phyloP scores from a whole-genome alignment of 2,797 vertebrate genomes.

The Hydrolagus colliei region DNA sequence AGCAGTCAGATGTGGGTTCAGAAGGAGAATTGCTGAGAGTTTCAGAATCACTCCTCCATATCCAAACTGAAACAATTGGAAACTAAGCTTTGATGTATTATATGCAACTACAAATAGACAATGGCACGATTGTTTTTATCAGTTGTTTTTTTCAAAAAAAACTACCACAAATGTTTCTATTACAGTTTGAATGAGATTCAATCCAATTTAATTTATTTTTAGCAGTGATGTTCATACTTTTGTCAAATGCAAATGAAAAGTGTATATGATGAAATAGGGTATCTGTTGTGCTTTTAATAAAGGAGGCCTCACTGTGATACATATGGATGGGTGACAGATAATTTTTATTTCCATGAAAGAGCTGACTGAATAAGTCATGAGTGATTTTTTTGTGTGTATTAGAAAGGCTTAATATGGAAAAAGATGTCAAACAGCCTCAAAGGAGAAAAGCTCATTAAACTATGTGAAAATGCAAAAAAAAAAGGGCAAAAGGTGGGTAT shows the following conservation, averaged over 20 bases:
- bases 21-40: too few relatives aligned
- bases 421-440: neutral
- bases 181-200: neutral
- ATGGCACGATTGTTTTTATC: neutral
- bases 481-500: too few relatives aligned
- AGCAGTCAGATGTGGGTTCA: neutral
- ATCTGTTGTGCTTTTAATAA: slow-evolving; percentile 5
- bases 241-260: neutral
- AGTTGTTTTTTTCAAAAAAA: slow-evolving; percentile 8
- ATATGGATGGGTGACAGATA: neutral
- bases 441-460: too few relatives aligned
- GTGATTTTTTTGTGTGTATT: neutral
- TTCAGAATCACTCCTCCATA: neutral
- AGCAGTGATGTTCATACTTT: neutral
- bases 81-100: neutral
- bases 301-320: neutral
- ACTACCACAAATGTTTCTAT: neutral
- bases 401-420: neutral
- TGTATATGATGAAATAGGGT: slow-evolving; percentile 15
- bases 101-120: neutral
- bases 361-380: neutral
- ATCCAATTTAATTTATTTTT: slow-evolving; percentile 1
- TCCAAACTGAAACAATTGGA: neutral
- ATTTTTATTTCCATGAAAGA: slow-evolving; percentile 5
- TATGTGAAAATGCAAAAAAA: too few relatives aligned